Base-by-base conservation (phyloP, 2,113 vertebrate genomes). In the Empidonax traillii region DNA sequence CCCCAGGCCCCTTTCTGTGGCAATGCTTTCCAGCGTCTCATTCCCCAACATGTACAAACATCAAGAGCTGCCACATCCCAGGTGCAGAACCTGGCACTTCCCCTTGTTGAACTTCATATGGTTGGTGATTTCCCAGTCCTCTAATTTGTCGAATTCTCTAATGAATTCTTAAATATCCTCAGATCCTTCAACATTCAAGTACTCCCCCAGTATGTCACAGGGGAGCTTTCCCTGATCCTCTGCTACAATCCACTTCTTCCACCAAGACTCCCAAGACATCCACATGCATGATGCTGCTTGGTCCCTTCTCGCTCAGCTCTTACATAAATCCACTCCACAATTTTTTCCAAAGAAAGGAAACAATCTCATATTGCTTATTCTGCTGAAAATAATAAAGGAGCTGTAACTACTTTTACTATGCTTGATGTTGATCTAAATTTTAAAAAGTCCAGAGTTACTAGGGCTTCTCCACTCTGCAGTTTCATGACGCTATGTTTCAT, bases 201-300 rank as follows among this genome's bases (percentile, higher is more conserved):
- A 14, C 18, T 84, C 44, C 69, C 3, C 0, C 59, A 69, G 37
- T 15, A 31, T 8, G 76, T 66, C 6, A 0, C 37, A 43, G 13
- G 41, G 14, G 69, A 91, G 33, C 21, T 12, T 41, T 46, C 61
- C 5, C 2, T 44, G 56, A 90, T 39, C 15, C 18, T 35, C 44
- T 61, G 28, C 62, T 67, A 27, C 1, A 44, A 67, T 28, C 30
- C 6, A 3, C 30, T 30, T 87, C 56, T 35, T 61, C 52, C 43
- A 43, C 24, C 1, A 55, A 85, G 52, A 63, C 8, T 11, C 30
- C 23, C 2, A 18, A 67, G 65, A 35, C 12, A 52, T 25, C 33
- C 39, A 28, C 3, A 1, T 8, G 12, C 10, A 30, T 2, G 25
- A 37, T 52, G 51, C 22, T 0, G 0, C 33, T 39, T n/a, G 65